phyloP scores from a whole-genome alignment of 2,797 vertebrate species.

The Orestias chungarensis region DNA sequence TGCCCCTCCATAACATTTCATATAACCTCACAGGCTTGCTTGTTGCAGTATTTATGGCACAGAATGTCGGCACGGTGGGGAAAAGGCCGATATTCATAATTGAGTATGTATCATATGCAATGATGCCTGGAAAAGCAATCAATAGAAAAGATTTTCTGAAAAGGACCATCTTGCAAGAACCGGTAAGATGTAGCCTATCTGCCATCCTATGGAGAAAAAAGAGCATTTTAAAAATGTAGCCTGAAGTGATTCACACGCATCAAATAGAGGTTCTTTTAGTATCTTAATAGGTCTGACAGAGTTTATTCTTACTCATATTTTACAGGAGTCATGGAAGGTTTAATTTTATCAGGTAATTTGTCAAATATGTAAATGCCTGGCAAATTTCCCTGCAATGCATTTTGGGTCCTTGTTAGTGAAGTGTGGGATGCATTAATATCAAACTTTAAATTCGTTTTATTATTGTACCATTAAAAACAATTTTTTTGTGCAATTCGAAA shows the following conservation, averaged over 20 bases:
- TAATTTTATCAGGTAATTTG: not conserved
- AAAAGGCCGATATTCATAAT: conserved; percentile 70
- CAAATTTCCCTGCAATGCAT: not conserved
- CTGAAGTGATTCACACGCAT: conserved; percentile 7
- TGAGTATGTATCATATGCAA: conserved; percentile 72
- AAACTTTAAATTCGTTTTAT: not conserved
- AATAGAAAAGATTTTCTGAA: conserved; percentile 69
- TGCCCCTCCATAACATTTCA: conserved; percentile 46
- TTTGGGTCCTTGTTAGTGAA: not conserved
- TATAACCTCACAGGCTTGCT: conserved; percentile 39
- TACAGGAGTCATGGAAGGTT: not conserved
- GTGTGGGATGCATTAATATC: not conserved
- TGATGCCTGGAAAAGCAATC: conserved; percentile 73
- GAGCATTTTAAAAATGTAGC: conserved; percentile 3
- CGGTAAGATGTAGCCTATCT: conserved; percentile 5
- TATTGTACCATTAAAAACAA: too few relatives aligned
- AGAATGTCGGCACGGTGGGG: conserved; percentile 38
- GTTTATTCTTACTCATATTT: not conserved
- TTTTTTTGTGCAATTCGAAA: too few relatives aligned
- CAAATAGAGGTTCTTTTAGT: not conserved
- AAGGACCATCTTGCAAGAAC: conserved; percentile 52
- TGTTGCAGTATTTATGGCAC: conserved; percentile 63
- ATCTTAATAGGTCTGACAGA: not conserved
- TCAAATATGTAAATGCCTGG: too few relatives aligned
- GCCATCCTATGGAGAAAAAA: not conserved